A percentile compares a stretch with the other conserved stretches of the same genome.
Conservation (phyloP, 1,140 invertebrate genomes). For the Gonatopus flavifemur region DNA sequence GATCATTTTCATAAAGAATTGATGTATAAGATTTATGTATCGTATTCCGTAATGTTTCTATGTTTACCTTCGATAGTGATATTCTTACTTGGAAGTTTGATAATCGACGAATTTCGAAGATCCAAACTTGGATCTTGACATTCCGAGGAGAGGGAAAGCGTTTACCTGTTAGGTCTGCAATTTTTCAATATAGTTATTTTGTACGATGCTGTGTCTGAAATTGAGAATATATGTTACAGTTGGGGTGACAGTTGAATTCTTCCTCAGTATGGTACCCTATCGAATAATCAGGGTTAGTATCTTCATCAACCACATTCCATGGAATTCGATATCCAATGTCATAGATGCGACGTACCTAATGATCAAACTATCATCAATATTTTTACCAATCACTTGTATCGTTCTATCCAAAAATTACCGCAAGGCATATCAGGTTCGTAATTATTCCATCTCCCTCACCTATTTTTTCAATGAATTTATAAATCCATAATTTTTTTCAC, state of each 20-base stretch:
- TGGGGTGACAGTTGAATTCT: conserved; percentile 28
- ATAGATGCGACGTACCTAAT: conserved; percentile 32
- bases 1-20: conserved; percentile 27
- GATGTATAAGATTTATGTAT: conserved; percentile 36
- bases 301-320: conserved; percentile 22
- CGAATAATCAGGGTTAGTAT: conserved; percentile 28
- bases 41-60: conserved; percentile 37
- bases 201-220: too few species aligned
- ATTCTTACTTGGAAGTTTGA: conserved; percentile 24
- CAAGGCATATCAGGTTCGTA: conserved; percentile 28
- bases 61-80: conserved; percentile 25
- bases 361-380: conserved; percentile 32
- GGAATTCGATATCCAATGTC: conserved; percentile 25
- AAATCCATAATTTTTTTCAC: not conserved
- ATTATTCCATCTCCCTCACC: too few species aligned
- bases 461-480: not conserved
- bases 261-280: conserved; percentile 37
- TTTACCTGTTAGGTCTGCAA: conserved; percentile 29
- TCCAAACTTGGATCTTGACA: conserved; percentile 17
- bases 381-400: conserved; percentile 33
- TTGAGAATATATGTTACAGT: too few species aligned
- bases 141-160: conserved; percentile 19
- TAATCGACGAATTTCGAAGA: conserved; percentile 26
- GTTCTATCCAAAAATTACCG: conserved; percentile 20
- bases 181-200: not conserved